These are phyloP conservation scores for Dolomedes plantarius DNA, from an alignment of 2,888 invertebrate species.

Conservation along the genomic window DNA sequence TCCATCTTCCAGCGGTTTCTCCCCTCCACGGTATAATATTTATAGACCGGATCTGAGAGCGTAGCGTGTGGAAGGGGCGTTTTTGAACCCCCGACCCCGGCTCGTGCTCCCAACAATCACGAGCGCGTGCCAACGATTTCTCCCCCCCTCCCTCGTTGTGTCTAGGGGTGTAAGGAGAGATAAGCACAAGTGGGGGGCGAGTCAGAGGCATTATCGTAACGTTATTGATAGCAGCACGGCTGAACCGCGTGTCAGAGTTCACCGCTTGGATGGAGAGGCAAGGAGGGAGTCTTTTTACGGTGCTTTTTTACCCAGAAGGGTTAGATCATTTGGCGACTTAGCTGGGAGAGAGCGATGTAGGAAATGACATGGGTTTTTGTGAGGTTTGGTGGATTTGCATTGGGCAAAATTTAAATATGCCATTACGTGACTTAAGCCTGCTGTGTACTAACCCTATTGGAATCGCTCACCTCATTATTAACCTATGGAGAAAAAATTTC, in stretches of 20 bases:
- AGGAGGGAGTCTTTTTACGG: neutral
- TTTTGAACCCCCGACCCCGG: slow-evolving; percentile 41
- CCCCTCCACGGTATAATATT: slow-evolving; percentile 56
- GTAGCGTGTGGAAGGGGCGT: slow-evolving; percentile 60
- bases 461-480: too few species aligned
- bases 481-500: too few species aligned
- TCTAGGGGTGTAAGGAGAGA: slow-evolving; percentile 19
- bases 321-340: slow-evolving; percentile 36
- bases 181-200: neutral
- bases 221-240: slow-evolving; percentile 58
- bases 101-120: slow-evolving; percentile 59
- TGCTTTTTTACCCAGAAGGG: slow-evolving; percentile 1
- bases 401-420: too few species aligned
- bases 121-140: slow-evolving; percentile 52
- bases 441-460: too few species aligned
- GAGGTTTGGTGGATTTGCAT: too few species aligned
- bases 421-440: too few species aligned
- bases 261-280: neutral
- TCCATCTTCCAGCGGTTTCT: slow-evolving; percentile 28
- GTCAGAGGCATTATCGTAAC: slow-evolving; percentile 18
- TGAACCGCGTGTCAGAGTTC: slow-evolving; percentile 45
- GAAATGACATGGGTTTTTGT: neutral
- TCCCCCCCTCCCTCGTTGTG: slow-evolving; percentile 2
- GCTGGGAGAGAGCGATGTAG: neutral
- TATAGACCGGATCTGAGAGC: slow-evolving; percentile 62